Evolutionary conservation across 2,888 invertebrate species (phyloP).

Genomic region (Phengaris alcon): DNA sequence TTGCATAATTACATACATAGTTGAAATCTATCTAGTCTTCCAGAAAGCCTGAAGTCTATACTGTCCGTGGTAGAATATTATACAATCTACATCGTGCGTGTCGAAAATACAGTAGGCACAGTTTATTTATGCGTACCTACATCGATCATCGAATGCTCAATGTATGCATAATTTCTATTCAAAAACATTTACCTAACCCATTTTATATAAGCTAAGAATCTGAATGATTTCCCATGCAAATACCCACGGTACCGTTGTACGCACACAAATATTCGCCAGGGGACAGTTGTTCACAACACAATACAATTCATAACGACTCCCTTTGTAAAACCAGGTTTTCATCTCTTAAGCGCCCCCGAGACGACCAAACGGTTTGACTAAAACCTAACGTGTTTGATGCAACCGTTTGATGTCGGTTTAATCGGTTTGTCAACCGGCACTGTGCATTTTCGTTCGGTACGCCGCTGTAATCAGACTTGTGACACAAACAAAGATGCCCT

Average conservation of each 20-base stretch:
- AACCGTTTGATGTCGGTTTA: no score
- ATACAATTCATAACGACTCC: conserved; percentile 14
- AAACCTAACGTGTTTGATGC: background rate
- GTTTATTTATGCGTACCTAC: background rate
- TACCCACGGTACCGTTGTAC: background rate
- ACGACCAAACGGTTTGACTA: no score
- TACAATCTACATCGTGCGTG: no score
- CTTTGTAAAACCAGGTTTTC: conserved; percentile 20
- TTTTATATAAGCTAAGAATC: background rate
- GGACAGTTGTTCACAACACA: conserved; percentile 18
- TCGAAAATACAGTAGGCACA: no score
- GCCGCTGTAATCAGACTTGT: no score
- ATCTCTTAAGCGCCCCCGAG: background rate
- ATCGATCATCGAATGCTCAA: background rate
- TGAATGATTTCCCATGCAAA: conserved; percentile 9
- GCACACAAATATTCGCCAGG: conserved; percentile 2
- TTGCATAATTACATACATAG: no score
- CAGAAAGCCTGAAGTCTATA: no score
- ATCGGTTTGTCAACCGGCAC: no score
- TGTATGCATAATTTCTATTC: background rate
- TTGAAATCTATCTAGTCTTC: no score
- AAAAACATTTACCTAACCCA: background rate
- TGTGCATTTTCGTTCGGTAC: no score
- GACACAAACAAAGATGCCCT: no score
- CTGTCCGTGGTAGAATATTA: no score